Conservation (phyloP, 2,888 invertebrate genomes). For the Tryphoninae sp. region DNA sequence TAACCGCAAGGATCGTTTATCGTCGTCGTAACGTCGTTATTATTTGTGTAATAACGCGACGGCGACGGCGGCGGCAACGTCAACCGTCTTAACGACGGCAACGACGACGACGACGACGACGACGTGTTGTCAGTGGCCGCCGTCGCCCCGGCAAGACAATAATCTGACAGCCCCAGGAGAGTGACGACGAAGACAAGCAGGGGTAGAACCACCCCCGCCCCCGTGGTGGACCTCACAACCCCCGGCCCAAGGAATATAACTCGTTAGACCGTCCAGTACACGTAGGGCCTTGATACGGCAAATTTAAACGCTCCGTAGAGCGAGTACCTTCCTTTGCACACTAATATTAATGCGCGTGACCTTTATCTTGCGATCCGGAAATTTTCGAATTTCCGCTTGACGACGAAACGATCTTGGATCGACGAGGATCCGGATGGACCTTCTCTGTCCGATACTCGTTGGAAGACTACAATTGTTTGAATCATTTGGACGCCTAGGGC, state of each 20-base stretch:
- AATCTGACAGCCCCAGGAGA: constrained; percentile 68
- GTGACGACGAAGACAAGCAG: constrained; percentile 78
- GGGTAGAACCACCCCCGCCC: constrained; percentile 78
- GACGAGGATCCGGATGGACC: background rate
- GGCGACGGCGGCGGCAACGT: constrained; percentile 57
- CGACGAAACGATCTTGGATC: background rate
- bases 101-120: constrained; percentile 60
- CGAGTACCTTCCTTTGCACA: background rate
- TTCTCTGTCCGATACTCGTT: background rate
- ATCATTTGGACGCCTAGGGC: constrained; percentile 3
- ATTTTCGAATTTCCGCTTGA: background rate
- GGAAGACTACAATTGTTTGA: background rate
- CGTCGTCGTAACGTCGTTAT: constrained; percentile 53
- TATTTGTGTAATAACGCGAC: constrained; percentile 58
- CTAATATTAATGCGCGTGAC: background rate
- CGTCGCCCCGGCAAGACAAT: constrained; percentile 69
- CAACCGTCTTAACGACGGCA: constrained; percentile 57
- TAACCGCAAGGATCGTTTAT: constrained; percentile 25
- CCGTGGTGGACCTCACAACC: constrained; percentile 77
- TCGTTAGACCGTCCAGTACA: constrained; percentile 70
- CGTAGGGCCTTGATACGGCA: background rate
- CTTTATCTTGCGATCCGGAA: background rate
- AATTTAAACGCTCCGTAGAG: background rate
- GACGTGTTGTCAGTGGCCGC: constrained; percentile 69
- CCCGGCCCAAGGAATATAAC: constrained; percentile 73